Percentiles rank a stretch among this genome's conserved stretches.
Evolutionary conservation across 2,797 vertebrate species (phyloP).

Genomic region (Meda fulgida): DNA sequence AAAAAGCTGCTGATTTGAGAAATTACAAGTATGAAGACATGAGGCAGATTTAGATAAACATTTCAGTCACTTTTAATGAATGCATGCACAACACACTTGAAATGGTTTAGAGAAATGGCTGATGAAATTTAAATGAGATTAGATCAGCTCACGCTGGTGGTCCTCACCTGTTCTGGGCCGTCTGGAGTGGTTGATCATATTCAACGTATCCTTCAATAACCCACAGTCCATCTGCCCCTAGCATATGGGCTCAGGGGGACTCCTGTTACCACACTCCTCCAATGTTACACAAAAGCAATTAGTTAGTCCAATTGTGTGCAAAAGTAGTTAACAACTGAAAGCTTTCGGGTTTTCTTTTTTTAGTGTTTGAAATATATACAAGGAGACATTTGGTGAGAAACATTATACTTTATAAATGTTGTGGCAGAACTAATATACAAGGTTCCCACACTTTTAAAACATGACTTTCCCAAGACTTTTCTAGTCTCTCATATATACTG

Average conservation of each 20-base stretch:
- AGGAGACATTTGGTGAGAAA: slow-evolving; percentile 13
- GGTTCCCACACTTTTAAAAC: background rate
- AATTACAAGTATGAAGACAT: slow-evolving; percentile 56
- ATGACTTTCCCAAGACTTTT: slow-evolving; percentile 2
- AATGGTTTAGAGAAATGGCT: slow-evolving; percentile 48
- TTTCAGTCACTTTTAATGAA: slow-evolving; percentile 35
- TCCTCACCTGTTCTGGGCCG: slow-evolving; percentile 44
- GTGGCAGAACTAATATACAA: background rate
- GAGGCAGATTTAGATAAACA: slow-evolving; percentile 64
- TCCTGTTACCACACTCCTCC: slow-evolving; percentile 50
- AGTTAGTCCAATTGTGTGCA: slow-evolving; percentile 38
- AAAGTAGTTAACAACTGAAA: slow-evolving; percentile 28
- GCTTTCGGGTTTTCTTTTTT: slow-evolving; percentile 42
- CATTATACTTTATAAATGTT: slow-evolving; percentile 17
- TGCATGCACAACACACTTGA: slow-evolving; percentile 38
- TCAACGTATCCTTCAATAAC: slow-evolving; percentile 51
- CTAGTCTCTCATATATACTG: background rate
- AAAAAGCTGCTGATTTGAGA: slow-evolving; percentile 60
- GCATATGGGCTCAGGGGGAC: slow-evolving; percentile 59
- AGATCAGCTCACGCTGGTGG: slow-evolving; percentile 48
- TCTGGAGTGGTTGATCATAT: slow-evolving; percentile 53
- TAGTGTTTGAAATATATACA: slow-evolving; percentile 14
- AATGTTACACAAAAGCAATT: slow-evolving; percentile 32
- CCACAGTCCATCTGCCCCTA: slow-evolving; percentile 58
- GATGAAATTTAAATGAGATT: slow-evolving; percentile 61